These are phyloP conservation scores for Potamilus streckersoni DNA, from an alignment of 1,140 invertebrate species.

Conservation along the genomic window DNA sequence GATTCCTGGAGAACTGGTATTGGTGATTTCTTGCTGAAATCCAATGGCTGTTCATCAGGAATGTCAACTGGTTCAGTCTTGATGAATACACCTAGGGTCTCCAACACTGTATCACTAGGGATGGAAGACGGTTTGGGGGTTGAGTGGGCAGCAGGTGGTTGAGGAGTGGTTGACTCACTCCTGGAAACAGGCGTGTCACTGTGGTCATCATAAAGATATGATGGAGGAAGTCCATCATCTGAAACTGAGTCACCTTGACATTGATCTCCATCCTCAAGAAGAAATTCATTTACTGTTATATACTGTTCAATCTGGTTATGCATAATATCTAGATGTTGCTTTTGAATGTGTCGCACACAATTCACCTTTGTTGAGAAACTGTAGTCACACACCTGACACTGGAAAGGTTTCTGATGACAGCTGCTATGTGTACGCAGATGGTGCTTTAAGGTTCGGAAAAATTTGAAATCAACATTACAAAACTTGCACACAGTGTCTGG, in stretches of 20 bases:
- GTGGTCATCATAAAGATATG: too few relatives aligned
- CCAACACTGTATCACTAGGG: background rate
- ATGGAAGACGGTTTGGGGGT: constrained; percentile 23
- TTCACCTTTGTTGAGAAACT: constrained; percentile 70
- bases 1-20: background rate
- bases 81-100: constrained; percentile 16
- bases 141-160: constrained; percentile 48
- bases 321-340: constrained; percentile 63
- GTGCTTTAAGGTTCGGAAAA: constrained; percentile 67
- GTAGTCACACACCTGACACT: constrained; percentile 63
- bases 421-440: constrained; percentile 66
- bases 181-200: constrained; percentile 17
- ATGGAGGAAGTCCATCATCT: constrained; percentile 22
- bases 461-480: constrained; percentile 69
- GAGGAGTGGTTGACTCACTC: constrained; percentile 6
- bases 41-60: constrained; percentile 71
- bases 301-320: constrained; percentile 55
- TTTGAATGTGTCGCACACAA: constrained; percentile 68
- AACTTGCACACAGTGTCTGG: constrained; percentile 69
- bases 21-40: constrained; percentile 82
- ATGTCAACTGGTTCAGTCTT: constrained; percentile 40
- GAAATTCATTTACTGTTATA: constrained; percentile 44
- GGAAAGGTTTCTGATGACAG: constrained; percentile 67
- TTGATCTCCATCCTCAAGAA: constrained; percentile 35
- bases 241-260: constrained; percentile 21